Evolutionary conservation across 2,888 invertebrate species (phyloP), one percentile per base, ranked within the genome.

Genomic region (Allolobophora icterica): DNA sequence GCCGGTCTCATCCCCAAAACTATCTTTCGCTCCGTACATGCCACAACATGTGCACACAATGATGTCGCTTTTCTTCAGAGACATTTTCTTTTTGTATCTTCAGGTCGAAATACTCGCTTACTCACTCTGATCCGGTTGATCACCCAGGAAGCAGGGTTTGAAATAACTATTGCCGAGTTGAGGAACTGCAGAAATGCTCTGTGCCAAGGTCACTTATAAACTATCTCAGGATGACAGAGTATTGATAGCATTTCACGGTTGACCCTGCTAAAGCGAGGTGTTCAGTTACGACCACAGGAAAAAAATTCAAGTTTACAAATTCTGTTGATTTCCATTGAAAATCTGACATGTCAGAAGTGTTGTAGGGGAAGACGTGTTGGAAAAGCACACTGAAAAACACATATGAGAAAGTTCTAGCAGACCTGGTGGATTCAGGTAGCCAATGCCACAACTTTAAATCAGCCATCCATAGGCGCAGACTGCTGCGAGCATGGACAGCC

Each of bases 401-500:
- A 71, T 71, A n/a, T 8, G 71, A n/a, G 71, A n/a, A 30, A 71
- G 71, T 52, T 52, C 24, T 52, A 24, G 24, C 24, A 24, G 52
- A 52, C 3, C 21, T n/a, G n/a, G 30, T 71, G 71, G 71, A 45
- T 45, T 1, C 45, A 17, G 45, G 45, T 19, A 45, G 45, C 1
- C 30, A 71, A n/a, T n/a, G 71, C 71, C n/a, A n/a, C 52, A 71
- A n/a, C 52, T 71, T 71, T 71, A 71, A n/a, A n/a, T n/a, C 71
- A 71, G n/a, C 71, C n/a, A 17, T 30, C 71, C 8, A 71, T 71
- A 1, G n/a, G 11, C 17, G 1, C n/a, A 8, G n/a, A 1, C 30
- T 71, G 71, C 71, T 52, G 52, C 24, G 21, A 24, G 6, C 24
- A 52, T 52, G 42, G 42, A 42, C 42, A 11, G 42, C 42, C 42